phyloP scores from a whole-genome alignment of 2,797 vertebrate species.

The Ibycter americanus region DNA sequence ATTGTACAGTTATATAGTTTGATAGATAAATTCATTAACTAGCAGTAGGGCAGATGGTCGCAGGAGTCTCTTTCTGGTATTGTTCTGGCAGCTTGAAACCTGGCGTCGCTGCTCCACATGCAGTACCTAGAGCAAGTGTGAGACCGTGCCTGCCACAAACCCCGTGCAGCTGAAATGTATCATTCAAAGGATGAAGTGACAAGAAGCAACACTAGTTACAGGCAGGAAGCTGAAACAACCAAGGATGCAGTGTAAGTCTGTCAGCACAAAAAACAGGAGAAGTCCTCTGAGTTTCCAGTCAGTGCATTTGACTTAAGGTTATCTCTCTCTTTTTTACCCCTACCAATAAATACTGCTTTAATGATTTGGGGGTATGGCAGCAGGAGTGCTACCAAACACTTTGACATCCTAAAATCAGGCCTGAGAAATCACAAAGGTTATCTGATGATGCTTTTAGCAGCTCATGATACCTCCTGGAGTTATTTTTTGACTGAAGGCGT shows the following conservation, averaged over 20 bases:
- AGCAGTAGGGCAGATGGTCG: not conserved
- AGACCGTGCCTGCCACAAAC: not conserved
- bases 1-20: not conserved
- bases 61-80: not conserved
- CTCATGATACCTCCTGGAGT: not conserved
- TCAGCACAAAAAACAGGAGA: not conserved
- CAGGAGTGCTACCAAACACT: not conserved
- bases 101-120: not conserved
- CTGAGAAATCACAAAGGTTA: not conserved
- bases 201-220: not conserved
- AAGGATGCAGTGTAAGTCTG: not conserved
- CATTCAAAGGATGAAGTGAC: not conserved
- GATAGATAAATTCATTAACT: not conserved
- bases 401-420: not conserved
- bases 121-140: not conserved
- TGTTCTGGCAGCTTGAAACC: not conserved
- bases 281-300: not conserved
- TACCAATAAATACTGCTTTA: not conserved
- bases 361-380: not conserved
- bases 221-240: not conserved
- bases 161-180: not conserved
- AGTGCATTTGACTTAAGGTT: not conserved
- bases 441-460: not conserved
- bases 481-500: not conserved
- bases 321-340: not conserved